These are phyloP conservation scores for Calypte anna DNA, from an alignment of 2,113 vertebrate genomes.

Conservation along the genomic window DNA sequence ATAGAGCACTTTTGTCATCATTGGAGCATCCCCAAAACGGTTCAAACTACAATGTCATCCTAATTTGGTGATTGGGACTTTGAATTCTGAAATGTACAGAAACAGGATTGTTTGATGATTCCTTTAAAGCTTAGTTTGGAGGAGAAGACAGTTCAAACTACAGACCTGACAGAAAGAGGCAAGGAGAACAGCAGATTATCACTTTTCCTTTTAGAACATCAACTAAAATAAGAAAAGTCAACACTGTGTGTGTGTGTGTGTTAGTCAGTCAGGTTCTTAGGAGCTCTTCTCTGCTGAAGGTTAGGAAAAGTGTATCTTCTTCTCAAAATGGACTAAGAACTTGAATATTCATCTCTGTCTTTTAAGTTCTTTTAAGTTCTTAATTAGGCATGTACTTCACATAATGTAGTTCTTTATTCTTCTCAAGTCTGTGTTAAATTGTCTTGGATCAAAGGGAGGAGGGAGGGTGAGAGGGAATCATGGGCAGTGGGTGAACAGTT, in stretches of 20 bases:
- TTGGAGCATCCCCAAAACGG: neutral
- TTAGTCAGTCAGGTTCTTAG: neutral
- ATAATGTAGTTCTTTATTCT: neutral
- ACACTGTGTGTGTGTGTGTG: rapidly evolving
- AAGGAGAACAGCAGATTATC: neutral
- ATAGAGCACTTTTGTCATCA: neutral
- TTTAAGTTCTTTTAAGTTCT: neutral
- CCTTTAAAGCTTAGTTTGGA: neutral
- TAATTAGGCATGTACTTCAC: neutral
- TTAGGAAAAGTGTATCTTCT: neutral
- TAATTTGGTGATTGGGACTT: neutral
- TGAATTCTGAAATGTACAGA: neutral
- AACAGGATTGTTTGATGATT: neutral
- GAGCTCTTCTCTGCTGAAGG: neutral
- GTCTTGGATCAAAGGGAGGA: neutral
- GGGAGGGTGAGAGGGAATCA: neutral
- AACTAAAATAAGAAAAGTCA: conserved; percentile 37
- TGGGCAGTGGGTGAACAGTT: neutral
- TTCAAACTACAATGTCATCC: neutral
- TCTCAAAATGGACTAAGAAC: neutral
- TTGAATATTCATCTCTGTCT: neutral
- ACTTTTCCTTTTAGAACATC: neutral
- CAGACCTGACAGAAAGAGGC: neutral
- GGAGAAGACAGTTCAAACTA: neutral
- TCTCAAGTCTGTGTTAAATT: neutral